Evolutionary conservation across 2,888 invertebrate species (phyloP), one percentile per base, ranked within the genome.

Genomic region (Disparrhopalites patrizii): DNA sequence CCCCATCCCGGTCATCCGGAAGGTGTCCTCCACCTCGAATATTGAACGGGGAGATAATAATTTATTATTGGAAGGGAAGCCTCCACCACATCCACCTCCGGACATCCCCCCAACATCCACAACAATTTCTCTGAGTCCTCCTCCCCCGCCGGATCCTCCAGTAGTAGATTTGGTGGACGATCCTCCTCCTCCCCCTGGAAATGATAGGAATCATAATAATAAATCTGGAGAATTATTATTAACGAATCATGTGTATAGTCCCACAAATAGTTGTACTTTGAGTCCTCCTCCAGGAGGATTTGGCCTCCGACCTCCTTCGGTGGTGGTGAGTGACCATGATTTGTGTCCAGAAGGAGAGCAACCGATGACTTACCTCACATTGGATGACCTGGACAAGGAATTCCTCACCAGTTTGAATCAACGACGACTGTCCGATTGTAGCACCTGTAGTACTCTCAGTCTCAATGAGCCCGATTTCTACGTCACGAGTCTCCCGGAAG

Each of bases 261-360:
- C n/a, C n/a, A n/a, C n/a, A n/a, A n/a, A n/a, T n/a, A n/a, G n/a
- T n/a, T n/a, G n/a, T n/a, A n/a, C n/a, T n/a, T n/a, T n/a, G n/a
- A n/a, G n/a, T n/a, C n/a, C n/a, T n/a, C n/a, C 52, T 10, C 7
- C 52, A 7, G 52, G 31, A 31, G 52, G 52, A 28, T n/a, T 7
- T 30, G 30, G 54, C 13, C 63, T 75, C 23, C 65, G 75, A 40
- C 73, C 73, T 36, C 75, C 75, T 8, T 75, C 75, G 4, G 75
- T 75, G 5, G 71, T 75, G 31, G 73, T 75, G 28, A 73, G 73
- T 58, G 75, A 75, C 60, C 75, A 75, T 66, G 75, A 75, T 63
- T 56, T 75, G 36, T 72, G 68, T 56, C 72, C 69, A 38, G 71
- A 66, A 38, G 73, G 68, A 27, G 69, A 71, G 23, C 67, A 64